Conservation (phyloP, 1,140 invertebrate species). For the Ooceraea biroi region DNA sequence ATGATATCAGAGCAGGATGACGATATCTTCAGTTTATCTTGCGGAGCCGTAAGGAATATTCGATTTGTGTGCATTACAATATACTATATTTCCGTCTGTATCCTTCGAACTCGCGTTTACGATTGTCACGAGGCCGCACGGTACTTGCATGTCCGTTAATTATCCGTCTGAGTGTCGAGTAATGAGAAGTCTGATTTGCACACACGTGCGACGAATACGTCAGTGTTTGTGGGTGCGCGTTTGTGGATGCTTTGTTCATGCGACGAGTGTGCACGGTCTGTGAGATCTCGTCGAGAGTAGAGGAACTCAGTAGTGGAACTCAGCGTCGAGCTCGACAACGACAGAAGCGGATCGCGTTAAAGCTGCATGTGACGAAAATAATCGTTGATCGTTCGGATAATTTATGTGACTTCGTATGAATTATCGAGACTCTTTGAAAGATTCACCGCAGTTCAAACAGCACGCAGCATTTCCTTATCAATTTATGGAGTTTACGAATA, state of each 20-base stretch:
- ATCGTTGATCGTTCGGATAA: background rate
- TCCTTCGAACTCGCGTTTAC: background rate
- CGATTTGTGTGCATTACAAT: too few relatives aligned
- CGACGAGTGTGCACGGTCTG: slow-evolving; percentile 33
- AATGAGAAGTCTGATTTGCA: slow-evolving; percentile 29
- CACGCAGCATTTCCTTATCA: too few relatives aligned
- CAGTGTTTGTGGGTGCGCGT: background rate
- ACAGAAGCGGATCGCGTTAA: slow-evolving; percentile 23
- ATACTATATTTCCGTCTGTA: background rate
- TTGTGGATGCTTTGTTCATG: slow-evolving; percentile 3
- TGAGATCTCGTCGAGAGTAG: slow-evolving; percentile 51
- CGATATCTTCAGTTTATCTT: too few relatives aligned
- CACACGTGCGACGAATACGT: background rate
- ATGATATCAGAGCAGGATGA: too few relatives aligned
- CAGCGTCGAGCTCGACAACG: slow-evolving; percentile 22
- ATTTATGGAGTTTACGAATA: too few relatives aligned
- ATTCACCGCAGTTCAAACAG: background rate
- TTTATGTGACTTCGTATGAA: slow-evolving; percentile 24
- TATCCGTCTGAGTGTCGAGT: slow-evolving; percentile 23
- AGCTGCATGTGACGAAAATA: slow-evolving; percentile 6
- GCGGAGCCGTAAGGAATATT: too few relatives aligned
- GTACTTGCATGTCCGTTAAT: slow-evolving; percentile 34
- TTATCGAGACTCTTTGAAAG: background rate
- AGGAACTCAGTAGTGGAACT: too few relatives aligned
- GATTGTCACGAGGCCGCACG: background rate